Base-by-base conservation (phyloP, 2,797 vertebrate genomes). In the Xenops minutus region DNA sequence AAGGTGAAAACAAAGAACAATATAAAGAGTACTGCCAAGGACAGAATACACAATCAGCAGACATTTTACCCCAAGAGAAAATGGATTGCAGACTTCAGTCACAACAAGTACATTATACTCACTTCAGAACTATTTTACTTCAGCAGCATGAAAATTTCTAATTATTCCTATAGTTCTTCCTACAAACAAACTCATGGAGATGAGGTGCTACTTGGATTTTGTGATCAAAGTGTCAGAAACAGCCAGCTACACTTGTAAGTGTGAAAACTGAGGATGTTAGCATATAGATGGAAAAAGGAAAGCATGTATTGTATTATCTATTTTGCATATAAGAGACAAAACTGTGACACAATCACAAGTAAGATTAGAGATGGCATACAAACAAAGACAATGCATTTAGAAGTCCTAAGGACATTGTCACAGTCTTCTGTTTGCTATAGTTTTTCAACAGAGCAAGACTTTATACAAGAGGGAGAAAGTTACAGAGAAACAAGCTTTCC, bases 281-380 rank as follows among this genome's bases (percentile, higher is more conserved):
- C 87, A 91, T 69, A 52, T 27, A 84, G 91, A 82, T 75, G 80
- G 62, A 88, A 81, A 76, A 93, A 80, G 34, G 46, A 89, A 95
- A 87, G 22, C 27, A 39, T 20, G 67, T 58, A 72, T 76, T 91
- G 90, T 97, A 94, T 95, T 91, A 94, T 58, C 81, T 93, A 39
- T 80, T 94, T 96, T 94, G 71, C 85, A 86, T 94, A 54, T 72
- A 96, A 92, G 95, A 94, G 91, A 85, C 72, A 92, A 86, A 95
- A 79, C 36, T 66, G 54, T 80, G 48, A 93, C 24, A 92, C 71
- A 94, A 95, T 95, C 87, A 93, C 55, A 92, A 87, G 62, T 61
- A 93, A 94, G 86, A 96, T 93, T 89, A 97, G 93, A 94, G 72
- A 81, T 32, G 91, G 46, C 75, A 85, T 23, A 77, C n/a, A 95